Conservation (phyloP, 2,888 invertebrate genomes). For the Helobdella robusta region DNA sequence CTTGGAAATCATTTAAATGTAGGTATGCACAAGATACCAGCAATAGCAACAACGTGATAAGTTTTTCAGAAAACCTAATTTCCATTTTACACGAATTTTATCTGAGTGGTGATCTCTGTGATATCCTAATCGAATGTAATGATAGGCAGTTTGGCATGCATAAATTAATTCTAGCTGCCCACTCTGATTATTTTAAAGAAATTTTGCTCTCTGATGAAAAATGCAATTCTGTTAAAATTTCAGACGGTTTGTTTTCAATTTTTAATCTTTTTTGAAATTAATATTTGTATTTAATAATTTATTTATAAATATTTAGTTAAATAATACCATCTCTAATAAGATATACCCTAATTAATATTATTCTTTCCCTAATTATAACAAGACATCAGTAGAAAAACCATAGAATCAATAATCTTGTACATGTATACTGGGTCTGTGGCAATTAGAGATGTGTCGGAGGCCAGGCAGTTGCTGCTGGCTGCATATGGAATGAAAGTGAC, state of each 20-base stretch:
- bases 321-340: too few species aligned
- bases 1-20: too few species aligned
- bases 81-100: constrained; percentile 4
- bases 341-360: too few species aligned
- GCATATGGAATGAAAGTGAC: constrained; percentile 14
- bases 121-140: constrained; percentile 3
- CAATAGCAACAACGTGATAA: too few species aligned
- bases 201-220: constrained; percentile 4
- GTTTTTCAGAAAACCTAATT: neutral
- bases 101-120: neutral
- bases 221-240: constrained; percentile 4
- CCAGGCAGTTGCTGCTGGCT: constrained; percentile 3
- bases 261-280: too few species aligned
- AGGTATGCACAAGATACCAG: too few species aligned
- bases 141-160: constrained; percentile 7
- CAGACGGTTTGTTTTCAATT: constrained; percentile 12
- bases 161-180: constrained; percentile 22
- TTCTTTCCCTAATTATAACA: neutral
- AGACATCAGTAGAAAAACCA: neutral
- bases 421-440: constrained; percentile 23
- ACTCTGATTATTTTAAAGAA: constrained; percentile 21
- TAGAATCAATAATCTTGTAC: constrained; percentile 9
- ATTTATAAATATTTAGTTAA: neutral
- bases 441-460: constrained; percentile 13
- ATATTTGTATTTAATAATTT: neutral